Evolutionary conservation across 1,140 invertebrate genomes (phyloP).

Genomic region (Colletes latitarsis): DNA sequence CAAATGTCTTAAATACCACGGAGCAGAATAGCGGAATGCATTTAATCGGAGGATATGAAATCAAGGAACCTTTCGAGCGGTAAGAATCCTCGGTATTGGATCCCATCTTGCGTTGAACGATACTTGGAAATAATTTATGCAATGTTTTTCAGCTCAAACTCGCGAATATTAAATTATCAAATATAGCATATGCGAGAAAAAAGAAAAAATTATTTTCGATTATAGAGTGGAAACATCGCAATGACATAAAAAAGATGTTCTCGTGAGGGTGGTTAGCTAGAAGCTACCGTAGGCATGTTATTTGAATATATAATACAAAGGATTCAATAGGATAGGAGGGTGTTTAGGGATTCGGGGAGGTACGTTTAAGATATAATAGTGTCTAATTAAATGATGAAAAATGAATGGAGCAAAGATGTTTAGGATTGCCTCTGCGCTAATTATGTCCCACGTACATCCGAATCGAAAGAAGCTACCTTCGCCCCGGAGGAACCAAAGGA

Average conservation of each 20-base stretch:
- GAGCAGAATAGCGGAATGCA: slow-evolving; percentile 63
- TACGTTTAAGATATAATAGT: slow-evolving; percentile 60
- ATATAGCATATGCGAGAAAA: slow-evolving; percentile 14
- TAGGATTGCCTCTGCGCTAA: slow-evolving; percentile 40
- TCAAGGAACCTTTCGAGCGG: slow-evolving; percentile 27
- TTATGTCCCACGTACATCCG: slow-evolving; percentile 52
- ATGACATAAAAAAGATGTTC: slow-evolving; percentile 57
- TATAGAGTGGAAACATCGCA: slow-evolving; percentile 46
- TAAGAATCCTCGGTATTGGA: slow-evolving; percentile 1
- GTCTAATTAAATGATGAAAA: slow-evolving; percentile 66
- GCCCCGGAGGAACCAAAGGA: slow-evolving; percentile 47
- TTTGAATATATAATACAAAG: slow-evolving; percentile 70
- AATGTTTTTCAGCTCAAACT: slow-evolving; percentile 32
- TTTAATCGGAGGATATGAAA: slow-evolving; percentile 41
- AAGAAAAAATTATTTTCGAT: slow-evolving; percentile 27
- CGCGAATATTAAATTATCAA: slow-evolving; percentile 20
- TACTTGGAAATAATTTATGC: slow-evolving; percentile 27
- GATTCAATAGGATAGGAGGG: slow-evolving; percentile 53
- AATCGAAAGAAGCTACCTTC: slow-evolving; percentile 60
- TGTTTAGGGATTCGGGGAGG: slow-evolving; percentile 44
- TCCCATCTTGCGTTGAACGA: slow-evolving; percentile 25
- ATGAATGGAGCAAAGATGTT: slow-evolving; percentile 46
- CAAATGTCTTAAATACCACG: slow-evolving; percentile 45
- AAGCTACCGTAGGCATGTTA: slow-evolving; percentile 63
- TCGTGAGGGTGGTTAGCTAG: slow-evolving; percentile 57